Base-by-base conservation (phyloP, 2,888 invertebrate genomes). In the Actias luna region DNA sequence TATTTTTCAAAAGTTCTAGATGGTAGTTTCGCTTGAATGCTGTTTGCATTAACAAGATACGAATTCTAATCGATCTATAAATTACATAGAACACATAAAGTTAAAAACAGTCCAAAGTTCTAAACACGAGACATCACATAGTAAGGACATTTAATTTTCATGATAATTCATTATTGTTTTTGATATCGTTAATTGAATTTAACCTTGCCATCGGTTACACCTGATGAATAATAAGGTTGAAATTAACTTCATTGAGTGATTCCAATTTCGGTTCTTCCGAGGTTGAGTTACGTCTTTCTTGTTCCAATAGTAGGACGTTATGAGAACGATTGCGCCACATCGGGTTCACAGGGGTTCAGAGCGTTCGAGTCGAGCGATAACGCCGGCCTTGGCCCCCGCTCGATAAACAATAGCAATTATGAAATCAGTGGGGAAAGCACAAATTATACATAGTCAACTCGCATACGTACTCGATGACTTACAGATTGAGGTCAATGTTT, bases 351-450 rank as follows among this genome's bases (percentile, higher is more conserved):
- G 81, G 84, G 80, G 87, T 84, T 85, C 85, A 84, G 72, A 67
- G 64, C 69, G 72, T 70, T 57, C 22, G 55, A 64, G 59, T 59
- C 61, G 67, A 63, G 78, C 82, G 84, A 84, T 81, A 81, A 74
- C 74, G 66, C 64, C 78, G 84, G 80, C 89, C 89, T 89, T 89
- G 89, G 85, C 89, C 85, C 74, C 82, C 67, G 73, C 72, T 69
- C 76, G 79, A 80, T 84, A 83, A 82, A 87, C 87, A 87, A 87
- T 83, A 74, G 73, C 70, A 78, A 78, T 88, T 87, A 84, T 76
- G 76, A 83, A 79, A 82, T 75, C 70, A 69, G 61, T 70, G 74
- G 75, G 71, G 79, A 78, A 78, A 80, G 78, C 72, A 69, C 63
- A 14, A 58, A 62, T 63, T 63, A 61, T n/a, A n/a, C n/a, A n/a